phyloP scores from a whole-genome alignment of 1,140 invertebrate species.

The Psix sp. region DNA sequence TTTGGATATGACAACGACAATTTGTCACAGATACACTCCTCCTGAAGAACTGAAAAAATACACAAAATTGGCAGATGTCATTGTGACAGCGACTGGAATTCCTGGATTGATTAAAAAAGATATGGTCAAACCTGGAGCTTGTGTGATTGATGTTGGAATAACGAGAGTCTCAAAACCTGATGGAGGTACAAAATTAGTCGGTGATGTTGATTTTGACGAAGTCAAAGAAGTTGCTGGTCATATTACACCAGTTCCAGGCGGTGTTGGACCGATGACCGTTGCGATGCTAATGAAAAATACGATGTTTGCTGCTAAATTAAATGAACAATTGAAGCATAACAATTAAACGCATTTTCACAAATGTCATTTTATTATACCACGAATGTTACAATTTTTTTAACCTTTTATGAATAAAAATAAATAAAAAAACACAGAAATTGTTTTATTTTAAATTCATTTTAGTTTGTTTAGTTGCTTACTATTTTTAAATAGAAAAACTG shows the following conservation, averaged over 20 bases:
- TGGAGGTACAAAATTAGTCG: constrained; percentile 86
- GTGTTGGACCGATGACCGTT: constrained; percentile 93
- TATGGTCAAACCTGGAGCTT: constrained; percentile 93
- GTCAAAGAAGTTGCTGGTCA: constrained; percentile 86
- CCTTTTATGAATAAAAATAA: too few species aligned
- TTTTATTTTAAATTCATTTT: too few species aligned
- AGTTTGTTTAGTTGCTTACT: too few species aligned
- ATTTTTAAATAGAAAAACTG: too few species aligned
- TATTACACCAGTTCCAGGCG: constrained; percentile 91
- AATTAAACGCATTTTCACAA: too few species aligned
- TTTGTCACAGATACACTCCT: constrained; percentile 92
- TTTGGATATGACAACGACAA: constrained; percentile 90
- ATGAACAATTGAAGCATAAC: constrained; percentile 15
- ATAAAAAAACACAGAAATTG: too few species aligned
- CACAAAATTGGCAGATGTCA: constrained; percentile 87
- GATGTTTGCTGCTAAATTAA: constrained; percentile 81
- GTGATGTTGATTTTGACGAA: constrained; percentile 91
- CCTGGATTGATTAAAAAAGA: constrained; percentile 88
- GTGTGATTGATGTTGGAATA: constrained; percentile 92
- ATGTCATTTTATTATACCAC: background rate
- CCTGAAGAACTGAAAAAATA: constrained; percentile 83
- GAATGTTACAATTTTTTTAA: too few species aligned
- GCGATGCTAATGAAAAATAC: constrained; percentile 93
- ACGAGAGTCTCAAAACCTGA: constrained; percentile 82
- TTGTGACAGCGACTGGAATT: constrained; percentile 88